A percentile compares a stretch with the other conserved stretches of the same genome.
These are phyloP conservation scores for Fabriciana adippe DNA, from an alignment of 2,888 invertebrate species.

Conservation along the genomic window DNA sequence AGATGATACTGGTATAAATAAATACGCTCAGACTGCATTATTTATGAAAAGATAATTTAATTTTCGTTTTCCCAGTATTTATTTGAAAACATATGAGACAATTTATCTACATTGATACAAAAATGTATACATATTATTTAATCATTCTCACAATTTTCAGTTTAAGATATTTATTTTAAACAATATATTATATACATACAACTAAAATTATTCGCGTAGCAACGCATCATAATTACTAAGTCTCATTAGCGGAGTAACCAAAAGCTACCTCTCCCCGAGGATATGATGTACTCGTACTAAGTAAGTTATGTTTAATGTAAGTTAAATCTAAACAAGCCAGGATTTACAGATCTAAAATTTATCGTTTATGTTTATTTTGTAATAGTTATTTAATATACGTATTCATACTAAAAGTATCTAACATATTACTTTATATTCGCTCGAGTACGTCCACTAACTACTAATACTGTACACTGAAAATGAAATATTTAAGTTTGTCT, in stretches of 20 bases:
- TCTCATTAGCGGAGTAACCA: conserved; percentile 11
- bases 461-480: too few species aligned
- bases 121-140: too few species aligned
- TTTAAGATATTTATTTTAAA: not conserved
- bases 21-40: too few species aligned
- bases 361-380: not conserved
- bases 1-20: too few species aligned
- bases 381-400: not conserved
- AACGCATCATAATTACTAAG: conserved; percentile 44
- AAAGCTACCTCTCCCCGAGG: conserved; percentile 9
- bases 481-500: too few species aligned
- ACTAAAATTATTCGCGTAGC: not conserved
- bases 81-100: too few species aligned
- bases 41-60: too few species aligned
- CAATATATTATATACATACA: not conserved
- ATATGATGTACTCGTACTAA: conserved; percentile 4
- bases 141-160: too few species aligned
- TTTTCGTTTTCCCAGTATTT: too few species aligned
- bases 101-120: too few species aligned
- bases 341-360: not conserved
- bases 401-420: not conserved
- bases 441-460: too few species aligned
- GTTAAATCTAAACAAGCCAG: conserved; percentile 4
- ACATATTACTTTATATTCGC: not conserved
- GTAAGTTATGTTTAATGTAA: conserved; percentile 10